Base-by-base conservation (phyloP, 2,113 vertebrate genomes). In the Ochotona princeps region DNA sequence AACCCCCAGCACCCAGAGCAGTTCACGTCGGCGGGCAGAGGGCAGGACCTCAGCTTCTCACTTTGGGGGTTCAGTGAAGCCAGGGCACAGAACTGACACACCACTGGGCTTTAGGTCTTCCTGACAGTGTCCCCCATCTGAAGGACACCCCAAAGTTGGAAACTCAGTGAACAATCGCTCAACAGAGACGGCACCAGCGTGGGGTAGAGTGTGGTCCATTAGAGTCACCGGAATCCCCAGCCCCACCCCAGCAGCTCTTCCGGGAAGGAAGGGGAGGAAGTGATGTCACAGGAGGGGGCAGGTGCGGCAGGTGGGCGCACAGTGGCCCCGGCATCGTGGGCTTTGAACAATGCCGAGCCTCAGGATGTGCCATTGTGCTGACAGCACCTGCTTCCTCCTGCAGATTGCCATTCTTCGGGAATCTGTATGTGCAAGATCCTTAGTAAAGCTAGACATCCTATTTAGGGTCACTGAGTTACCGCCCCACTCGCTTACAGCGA, bases 241-340 rank as follows among this genome's bases (percentile, higher is more conserved):
- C 61, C 38, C 38, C 54, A 14, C 54, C 54, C 54, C 54, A 18
- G 54, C 44, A 8, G 73, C 4, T 51, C 9, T n/a, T 75, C 82
- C 12, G 8, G n/a, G 61, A 81, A 90, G 78, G 93, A 7, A 15
- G 35, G 57, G 91, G 79, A 83, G 67, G 82, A 30, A 70, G 82
- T 35, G 74, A 61, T 4, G 30, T 74, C 79, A 75, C 0, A 0
- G 61, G 32, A 17, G n/a, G 69, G 75, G 61, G 25, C 28, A 5
- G 25, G 47, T 61, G 6, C 6, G 0, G 73, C 63, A 13, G 3
- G 57, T 1, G 44, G 25, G 57, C 1, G 0, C 17, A 11, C 25
- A 15, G 1, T 0, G 2, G 60, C 26, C 90, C 90, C 32, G 69
- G 8, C 38, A 30, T 18, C 3, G 4, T 26, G 38, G 25, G 0